Conservation (phyloP, 2,797 vertebrate genomes). For the Hippocampus kuda region DNA sequence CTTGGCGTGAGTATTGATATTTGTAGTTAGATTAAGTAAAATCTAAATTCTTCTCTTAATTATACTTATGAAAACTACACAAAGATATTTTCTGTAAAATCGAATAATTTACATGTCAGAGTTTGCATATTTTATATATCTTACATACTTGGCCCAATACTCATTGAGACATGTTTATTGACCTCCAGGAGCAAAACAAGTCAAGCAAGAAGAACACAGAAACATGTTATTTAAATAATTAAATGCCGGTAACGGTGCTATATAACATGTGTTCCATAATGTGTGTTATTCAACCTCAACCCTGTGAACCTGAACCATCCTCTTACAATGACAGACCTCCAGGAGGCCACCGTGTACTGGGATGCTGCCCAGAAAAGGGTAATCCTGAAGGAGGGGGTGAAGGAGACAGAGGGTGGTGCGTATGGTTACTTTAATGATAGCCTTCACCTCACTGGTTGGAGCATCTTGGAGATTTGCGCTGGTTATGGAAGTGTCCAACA, state of each 20-base stretch:
- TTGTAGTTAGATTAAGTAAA: not conserved
- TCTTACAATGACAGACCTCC: constrained; percentile 44
- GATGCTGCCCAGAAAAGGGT: constrained; percentile 65
- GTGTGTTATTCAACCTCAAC: constrained; percentile 53
- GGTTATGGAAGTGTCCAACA: constrained; percentile 66
- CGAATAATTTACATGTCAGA: not conserved
- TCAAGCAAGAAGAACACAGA: not conserved
- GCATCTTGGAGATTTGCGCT: constrained; percentile 76
- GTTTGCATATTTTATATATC: not conserved
- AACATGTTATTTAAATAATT: constrained; percentile 6
- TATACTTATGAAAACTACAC: not conserved
- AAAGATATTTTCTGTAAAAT: not conserved
- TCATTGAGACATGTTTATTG: not conserved
- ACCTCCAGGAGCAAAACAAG: not conserved
- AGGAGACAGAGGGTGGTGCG: constrained; percentile 73
- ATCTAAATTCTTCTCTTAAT: not conserved
- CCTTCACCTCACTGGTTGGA: constrained; percentile 75
- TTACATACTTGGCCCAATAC: not conserved
- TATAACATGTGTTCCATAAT: constrained; percentile 47
- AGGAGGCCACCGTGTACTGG: constrained; percentile 77
- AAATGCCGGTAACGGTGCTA: constrained; percentile 27
- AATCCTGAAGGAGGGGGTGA: constrained; percentile 60
- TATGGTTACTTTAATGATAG: constrained; percentile 83
- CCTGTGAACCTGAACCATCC: constrained; percentile 34
- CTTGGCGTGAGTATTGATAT: constrained; percentile 45